Evolutionary conservation across 2,113 vertebrate species (phyloP), one percentile per base, ranked within the genome.

Genomic region (Silurus asotus): DNA sequence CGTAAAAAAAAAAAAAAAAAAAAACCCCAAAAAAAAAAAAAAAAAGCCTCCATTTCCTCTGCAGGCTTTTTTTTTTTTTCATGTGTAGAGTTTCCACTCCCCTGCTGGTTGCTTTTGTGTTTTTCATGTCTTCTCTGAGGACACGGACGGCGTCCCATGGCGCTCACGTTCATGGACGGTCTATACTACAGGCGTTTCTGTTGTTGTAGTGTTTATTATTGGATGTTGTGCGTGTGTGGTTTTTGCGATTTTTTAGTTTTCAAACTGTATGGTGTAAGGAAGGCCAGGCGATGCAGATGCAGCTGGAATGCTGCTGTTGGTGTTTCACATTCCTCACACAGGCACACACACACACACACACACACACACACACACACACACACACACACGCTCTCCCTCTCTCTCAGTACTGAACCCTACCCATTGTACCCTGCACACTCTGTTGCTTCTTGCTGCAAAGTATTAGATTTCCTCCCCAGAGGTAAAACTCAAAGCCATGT

Each of bases 301-400:
- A 91, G 76, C 75, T 90, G 94, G 94, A 95, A 95, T 95, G 94
- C 92, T 94, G 85, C 89, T 92, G 94, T 94, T 94, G 94, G 93
- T 94, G 93, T 94, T 94, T 95, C 93, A 93, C 93, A 94, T 95
- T 95, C 93, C 92, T 78, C 58, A 53, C 58, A 45, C 84, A 62
- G 84, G 53, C 84, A n/a, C 58, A 53, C 78, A 83, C 82, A 55
- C 84, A n/a, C 58, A 53, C 78, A 84, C 82, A 78, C 89, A n/a
- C 80, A 48, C 82, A 51, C 70, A 65, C 86, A 49, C 78, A 59
- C 89, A 20, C 88, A 67, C 70, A 55, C 55, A 51, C 59, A 76
- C 67, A 83, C 80, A 62, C 79, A n/a, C n/a, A 23, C 3, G 37
- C 37, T 37, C 37, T 37, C 74, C 62, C 72, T 0, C 72, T 14